A percentile compares a stretch with the other conserved stretches of the same genome.
These are phyloP conservation scores for Aradophagus sp. DNA, from an alignment of 1,140 invertebrate species.

Conservation along the genomic window DNA sequence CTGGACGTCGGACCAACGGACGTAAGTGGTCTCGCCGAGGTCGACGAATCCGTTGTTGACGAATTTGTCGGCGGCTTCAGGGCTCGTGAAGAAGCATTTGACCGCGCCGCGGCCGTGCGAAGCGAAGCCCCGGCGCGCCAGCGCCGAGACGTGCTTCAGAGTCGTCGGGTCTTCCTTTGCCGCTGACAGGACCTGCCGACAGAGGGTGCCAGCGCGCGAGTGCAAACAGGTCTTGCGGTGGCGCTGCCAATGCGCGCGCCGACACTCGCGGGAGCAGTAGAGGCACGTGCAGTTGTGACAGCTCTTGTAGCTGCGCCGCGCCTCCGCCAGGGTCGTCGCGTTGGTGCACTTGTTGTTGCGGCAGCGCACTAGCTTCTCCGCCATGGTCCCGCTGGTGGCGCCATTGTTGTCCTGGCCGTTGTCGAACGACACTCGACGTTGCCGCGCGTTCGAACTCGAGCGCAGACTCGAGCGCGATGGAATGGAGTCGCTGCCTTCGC, in stretches of 20 bases:
- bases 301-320: conserved; percentile 85
- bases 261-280: conserved; percentile 88
- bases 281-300: conserved; percentile 95
- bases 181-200: conserved; percentile 89
- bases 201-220: conserved; percentile 89
- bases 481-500: conserved; percentile 74
- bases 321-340: conserved; percentile 79
- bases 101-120: conserved; percentile 92
- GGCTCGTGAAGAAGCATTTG: conserved; percentile 90
- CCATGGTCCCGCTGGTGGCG: conserved; percentile 1
- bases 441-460: conserved; percentile 55
- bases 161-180: conserved; percentile 89
- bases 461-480: conserved; percentile 55
- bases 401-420: conserved; percentile 59
- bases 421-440: conserved; percentile 74
- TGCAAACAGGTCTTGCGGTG: conserved; percentile 93
- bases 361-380: conserved; percentile 79
- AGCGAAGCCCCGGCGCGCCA: conserved; percentile 86
- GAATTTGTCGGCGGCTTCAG: conserved; percentile 88
- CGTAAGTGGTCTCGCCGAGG: conserved; percentile 84
- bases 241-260: conserved; percentile 91
- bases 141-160: conserved; percentile 84
- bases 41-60: conserved; percentile 81
- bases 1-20: conserved; percentile 86
- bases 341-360: conserved; percentile 85